Evolutionary conservation across 2,888 invertebrate species (phyloP).

Genomic region (Machimus atricapillus): DNA sequence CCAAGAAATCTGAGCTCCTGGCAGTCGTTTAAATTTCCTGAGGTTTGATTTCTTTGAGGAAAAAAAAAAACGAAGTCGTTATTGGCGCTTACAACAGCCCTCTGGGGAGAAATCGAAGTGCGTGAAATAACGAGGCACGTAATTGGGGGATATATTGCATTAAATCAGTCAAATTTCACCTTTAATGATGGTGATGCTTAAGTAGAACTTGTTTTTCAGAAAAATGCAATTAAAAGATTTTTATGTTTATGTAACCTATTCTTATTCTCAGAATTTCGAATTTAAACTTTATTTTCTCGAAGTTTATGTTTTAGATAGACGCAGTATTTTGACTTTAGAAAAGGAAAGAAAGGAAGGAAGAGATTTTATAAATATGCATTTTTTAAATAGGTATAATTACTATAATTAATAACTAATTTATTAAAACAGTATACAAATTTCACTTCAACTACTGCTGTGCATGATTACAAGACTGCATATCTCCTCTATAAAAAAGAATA

Average conservation of each 20-base stretch:
- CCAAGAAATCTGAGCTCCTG: background rate
- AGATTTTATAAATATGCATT: too few species aligned
- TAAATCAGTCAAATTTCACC: background rate
- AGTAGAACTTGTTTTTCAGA: background rate
- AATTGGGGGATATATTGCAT: conserved; percentile 11
- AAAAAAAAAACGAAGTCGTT: conserved; percentile 6
- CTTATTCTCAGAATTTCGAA: background rate
- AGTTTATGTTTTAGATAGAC: too few species aligned
- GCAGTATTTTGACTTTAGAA: too few species aligned
- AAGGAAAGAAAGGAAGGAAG: background rate
- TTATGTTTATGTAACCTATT: background rate
- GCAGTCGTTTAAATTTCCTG: background rate
- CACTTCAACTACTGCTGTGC: too few species aligned
- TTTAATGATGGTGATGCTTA: background rate
- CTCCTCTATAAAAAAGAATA: too few species aligned
- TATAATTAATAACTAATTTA: too few species aligned
- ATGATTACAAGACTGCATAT: too few species aligned
- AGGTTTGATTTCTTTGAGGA: background rate
- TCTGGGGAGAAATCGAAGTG: conserved; percentile 28
- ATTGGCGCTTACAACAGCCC: conserved; percentile 36
- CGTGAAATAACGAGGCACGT: conserved; percentile 37
- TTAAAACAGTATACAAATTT: too few species aligned
- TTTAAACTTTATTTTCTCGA: background rate
- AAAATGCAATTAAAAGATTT: background rate
- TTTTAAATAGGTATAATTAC: too few species aligned